phyloP scores from a whole-genome alignment of 64 coral and sea anemone genomes.

The Porites lutea region DNA sequence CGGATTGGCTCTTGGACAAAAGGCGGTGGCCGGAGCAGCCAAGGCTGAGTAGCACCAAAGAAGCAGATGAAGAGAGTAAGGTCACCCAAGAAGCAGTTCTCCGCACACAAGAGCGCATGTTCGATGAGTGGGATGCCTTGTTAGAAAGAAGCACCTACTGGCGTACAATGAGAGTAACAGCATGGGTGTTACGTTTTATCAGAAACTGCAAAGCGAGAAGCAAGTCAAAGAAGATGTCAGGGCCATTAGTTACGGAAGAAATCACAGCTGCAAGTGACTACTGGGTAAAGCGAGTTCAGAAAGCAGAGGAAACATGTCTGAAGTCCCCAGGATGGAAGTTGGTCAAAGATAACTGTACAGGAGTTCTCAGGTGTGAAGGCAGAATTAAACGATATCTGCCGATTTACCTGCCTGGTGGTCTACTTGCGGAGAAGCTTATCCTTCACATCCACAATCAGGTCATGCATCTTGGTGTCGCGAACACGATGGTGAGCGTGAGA shows the following conservation, averaged over 20 bases:
- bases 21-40: too few relatives aligned
- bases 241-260: slow-evolving; percentile 49
- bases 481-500: slow-evolving; percentile 68
- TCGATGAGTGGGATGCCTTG: slow-evolving; percentile 59
- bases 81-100: too few relatives aligned
- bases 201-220: slow-evolving; percentile 1
- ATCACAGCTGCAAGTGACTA: slow-evolving; percentile 3
- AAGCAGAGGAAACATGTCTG: slow-evolving; percentile 6
- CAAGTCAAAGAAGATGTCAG: neutral
- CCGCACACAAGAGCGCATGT: neutral
- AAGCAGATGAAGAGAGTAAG: too few relatives aligned
- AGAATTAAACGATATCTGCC: slow-evolving; percentile 55
- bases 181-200: neutral
- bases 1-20: too few relatives aligned
- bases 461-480: slow-evolving; percentile 62
- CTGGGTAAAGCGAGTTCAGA: slow-evolving; percentile 49
- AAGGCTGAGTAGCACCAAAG: too few relatives aligned
- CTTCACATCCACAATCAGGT: slow-evolving; percentile 48
- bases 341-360: slow-evolving; percentile 37
- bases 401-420: slow-evolving; percentile 11
- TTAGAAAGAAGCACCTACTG: slow-evolving; percentile 42
- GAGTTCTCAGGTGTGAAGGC: slow-evolving; percentile 42
- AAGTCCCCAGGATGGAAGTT: slow-evolving; percentile 34
- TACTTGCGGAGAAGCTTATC: slow-evolving; percentile 65
- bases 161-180: slow-evolving; percentile 31